phyloP scores from a whole-genome alignment of 92 coral and sea anemone genomes.

The Anthopleura xanthogrammica region DNA sequence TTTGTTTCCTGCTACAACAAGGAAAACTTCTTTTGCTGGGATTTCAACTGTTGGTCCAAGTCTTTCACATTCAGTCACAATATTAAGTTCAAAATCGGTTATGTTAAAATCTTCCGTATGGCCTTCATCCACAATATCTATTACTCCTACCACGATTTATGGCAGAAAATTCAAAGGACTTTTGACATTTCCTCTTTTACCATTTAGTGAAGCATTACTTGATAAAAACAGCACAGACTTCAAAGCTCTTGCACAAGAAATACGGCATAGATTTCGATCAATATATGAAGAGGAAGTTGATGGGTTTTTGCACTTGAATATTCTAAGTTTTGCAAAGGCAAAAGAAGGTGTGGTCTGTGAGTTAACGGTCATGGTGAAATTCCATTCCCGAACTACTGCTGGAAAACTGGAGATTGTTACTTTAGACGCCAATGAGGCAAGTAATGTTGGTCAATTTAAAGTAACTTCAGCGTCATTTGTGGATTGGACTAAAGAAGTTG shows the following conservation, averaged over 20 bases:
- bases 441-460: conserved; percentile 1
- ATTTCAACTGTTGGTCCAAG: not conserved
- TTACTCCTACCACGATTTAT: not conserved
- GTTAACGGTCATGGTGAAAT: not conserved
- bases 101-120: no score
- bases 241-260: not conserved
- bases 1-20: not conserved
- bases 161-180: not conserved
- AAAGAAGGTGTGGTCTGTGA: not conserved
- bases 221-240: not conserved
- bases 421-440: not conserved
- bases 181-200: not conserved
- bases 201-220: not conserved
- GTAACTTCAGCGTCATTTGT: not conserved
- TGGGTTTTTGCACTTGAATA: conserved; percentile 15
- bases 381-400: conserved; percentile 15
- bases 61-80: not conserved
- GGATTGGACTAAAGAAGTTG: conserved; percentile 13
- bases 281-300: conserved; percentile 6
- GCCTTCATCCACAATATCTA: not conserved
- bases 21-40: not conserved
- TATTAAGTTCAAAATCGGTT: no score
- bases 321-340: conserved; percentile 6
- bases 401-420: conserved; percentile 14
- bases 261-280: not conserved